These are phyloP conservation scores for Xerus inauris DNA, from an alignment of 2,113 vertebrate genomes.

Conservation along the genomic window DNA sequence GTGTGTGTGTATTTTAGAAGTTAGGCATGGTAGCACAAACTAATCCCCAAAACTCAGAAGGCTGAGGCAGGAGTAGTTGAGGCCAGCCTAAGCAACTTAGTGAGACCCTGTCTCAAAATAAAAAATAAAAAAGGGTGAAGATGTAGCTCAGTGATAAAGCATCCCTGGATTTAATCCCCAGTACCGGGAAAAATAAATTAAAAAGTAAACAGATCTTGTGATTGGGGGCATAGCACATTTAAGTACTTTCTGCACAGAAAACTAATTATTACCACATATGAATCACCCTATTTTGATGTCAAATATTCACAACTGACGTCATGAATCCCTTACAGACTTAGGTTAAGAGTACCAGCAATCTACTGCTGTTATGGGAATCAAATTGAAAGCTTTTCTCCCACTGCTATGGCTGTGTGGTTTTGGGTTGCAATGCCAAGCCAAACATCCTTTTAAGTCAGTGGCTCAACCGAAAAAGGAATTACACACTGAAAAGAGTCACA, in stretches of 20 bases:
- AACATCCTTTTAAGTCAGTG: conserved; percentile 14
- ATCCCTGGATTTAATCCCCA: too few relatives aligned
- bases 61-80: too few relatives aligned
- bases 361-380: conserved; percentile 39
- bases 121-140: too few relatives aligned
- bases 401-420: not conserved
- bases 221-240: not conserved
- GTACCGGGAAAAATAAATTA: too few relatives aligned
- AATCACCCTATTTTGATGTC: conserved; percentile 34
- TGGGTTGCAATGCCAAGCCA: not conserved
- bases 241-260: not conserved
- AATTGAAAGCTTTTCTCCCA: not conserved
- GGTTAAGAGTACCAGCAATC: not conserved
- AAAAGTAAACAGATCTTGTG: not conserved
- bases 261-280: conserved; percentile 11
- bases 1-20: too few relatives aligned
- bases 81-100: too few relatives aligned
- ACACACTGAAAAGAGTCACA: not conserved
- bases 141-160: too few relatives aligned
- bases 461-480: conserved; percentile 25
- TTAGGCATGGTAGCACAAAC: too few relatives aligned
- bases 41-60: too few relatives aligned
- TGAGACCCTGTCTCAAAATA: too few relatives aligned
- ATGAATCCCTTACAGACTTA: conserved; percentile 12
- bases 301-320: conserved; percentile 46